Conservation (phyloP, 2,888 invertebrate genomes). For the Callimorpha dominula region DNA sequence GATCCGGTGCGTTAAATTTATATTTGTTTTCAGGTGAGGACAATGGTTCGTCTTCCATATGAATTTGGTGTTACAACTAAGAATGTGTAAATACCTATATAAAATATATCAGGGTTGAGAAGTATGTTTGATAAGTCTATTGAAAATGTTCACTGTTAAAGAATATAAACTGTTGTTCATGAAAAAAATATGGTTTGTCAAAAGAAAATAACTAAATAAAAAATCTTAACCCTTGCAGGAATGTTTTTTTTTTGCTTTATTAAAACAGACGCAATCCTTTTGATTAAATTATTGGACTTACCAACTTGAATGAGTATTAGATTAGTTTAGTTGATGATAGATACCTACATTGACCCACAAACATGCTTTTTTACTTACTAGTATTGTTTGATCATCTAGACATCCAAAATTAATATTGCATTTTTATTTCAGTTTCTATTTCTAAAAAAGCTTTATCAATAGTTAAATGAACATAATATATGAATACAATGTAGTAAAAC, state of each 20-base stretch:
- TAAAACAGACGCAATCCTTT: slow-evolving; percentile 6
- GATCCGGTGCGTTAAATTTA: too few relatives aligned
- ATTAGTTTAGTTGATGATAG: not conserved
- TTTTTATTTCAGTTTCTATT: not conserved
- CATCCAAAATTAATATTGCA: too few relatives aligned
- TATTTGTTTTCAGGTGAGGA: too few relatives aligned
- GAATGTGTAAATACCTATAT: not conserved
- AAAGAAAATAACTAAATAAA: slow-evolving; percentile 10
- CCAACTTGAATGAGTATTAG: slow-evolving; percentile 10
- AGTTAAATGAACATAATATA: not conserved
- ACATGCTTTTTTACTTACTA: not conserved
- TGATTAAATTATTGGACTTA: slow-evolving; percentile 9
- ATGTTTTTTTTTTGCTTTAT: slow-evolving; percentile 16
- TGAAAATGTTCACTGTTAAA: not conserved
- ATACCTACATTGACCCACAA: not conserved
- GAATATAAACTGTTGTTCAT: not conserved
- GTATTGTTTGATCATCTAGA: not conserved
- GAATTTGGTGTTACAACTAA: not conserved
- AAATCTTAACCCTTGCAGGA: slow-evolving; percentile 1
- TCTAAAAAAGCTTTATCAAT: not conserved
- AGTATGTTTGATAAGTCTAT: not conserved
- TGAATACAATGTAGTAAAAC: not conserved
- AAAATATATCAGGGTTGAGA: not conserved
- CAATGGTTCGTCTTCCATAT: too few relatives aligned
- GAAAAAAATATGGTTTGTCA: not conserved